These are phyloP conservation scores for Drosophila greeni DNA, from an alignment of 2,888 invertebrate species.

Conservation along the genomic window DNA sequence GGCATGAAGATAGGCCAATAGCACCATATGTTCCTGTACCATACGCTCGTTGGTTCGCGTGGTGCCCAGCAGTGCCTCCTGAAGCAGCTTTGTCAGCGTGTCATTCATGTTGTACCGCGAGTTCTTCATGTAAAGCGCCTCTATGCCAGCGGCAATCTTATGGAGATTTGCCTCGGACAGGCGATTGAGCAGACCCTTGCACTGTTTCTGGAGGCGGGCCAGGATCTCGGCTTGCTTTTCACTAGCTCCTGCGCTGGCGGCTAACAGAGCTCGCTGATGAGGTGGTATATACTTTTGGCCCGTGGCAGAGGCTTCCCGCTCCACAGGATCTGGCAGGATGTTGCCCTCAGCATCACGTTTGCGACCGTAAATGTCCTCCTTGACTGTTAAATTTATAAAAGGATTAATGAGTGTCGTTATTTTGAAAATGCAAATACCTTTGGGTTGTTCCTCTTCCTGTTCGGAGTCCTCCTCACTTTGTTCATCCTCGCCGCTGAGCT, in stretches of 20 bases:
- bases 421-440: conserved; percentile 28
- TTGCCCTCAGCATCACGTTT: conserved; percentile 89
- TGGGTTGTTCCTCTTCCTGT: conserved; percentile 4
- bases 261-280: conserved; percentile 83
- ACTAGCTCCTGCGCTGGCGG: conserved; percentile 72
- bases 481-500: conserved; percentile 32
- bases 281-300: conserved; percentile 89
- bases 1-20: conserved; percentile 91
- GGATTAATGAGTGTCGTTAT: not conserved
- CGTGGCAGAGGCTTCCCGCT: conserved; percentile 71
- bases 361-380: conserved; percentile 96
- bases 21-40: conserved; percentile 89
- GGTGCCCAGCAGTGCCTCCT: conserved; percentile 84
- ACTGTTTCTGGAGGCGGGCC: conserved; percentile 85
- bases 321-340: conserved; percentile 81
- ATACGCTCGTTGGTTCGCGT: conserved; percentile 86
- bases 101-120: conserved; percentile 91
- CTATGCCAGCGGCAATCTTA: conserved; percentile 88
- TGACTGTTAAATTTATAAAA: conserved; percentile 48
- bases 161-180: conserved; percentile 93
- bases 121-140: conserved; percentile 87
- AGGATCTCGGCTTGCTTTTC: conserved; percentile 82
- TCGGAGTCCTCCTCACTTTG: conserved; percentile 6
- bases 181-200: conserved; percentile 93
- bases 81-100: conserved; percentile 84